Evolutionary conservation across 2,113 vertebrate genomes (phyloP), one percentile per base, ranked within the genome.

Genomic region (Microcebus ravelobensis): DNA sequence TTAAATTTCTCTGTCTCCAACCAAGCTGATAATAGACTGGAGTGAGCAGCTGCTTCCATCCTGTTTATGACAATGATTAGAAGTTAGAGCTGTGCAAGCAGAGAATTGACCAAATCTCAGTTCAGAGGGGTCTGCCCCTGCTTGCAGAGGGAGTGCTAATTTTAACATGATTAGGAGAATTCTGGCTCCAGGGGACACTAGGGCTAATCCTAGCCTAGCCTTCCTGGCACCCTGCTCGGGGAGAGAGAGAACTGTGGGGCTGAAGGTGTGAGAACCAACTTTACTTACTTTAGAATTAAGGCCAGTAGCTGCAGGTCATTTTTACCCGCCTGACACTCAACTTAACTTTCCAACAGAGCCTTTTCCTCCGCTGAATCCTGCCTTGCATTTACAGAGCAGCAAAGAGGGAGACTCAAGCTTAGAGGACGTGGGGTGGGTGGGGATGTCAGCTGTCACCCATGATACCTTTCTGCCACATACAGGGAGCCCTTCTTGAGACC

Each of bases 1-100:
- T 98, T 98, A 95, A 96, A 97, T 98, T 97, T 97, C 98, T 98
- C 95, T 94, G 97, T 97, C 97, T 98, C 94, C 97, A 97, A 55
- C 94, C 97, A 93, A 97, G 96, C 98, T 98, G 98, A 96, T 95
- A 96, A 97, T 55, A 93, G 95, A 97, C 92, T 80, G 94, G 97
- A 97, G 97, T 95, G 97, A 98, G 97, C 98, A 98, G 97, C 98
- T 98, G 98, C 97, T 98, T 73, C 57, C 0, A 2, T 90, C 96
- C 96, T 68, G 95, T 81, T n/a, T 95, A 96, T 97, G 98, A 97
- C 97, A 97, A 23, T 94, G 97, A 97, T 96, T 95, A 98, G 93
- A 86, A 97, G 95, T 89, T 87, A 80, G 18, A 8, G 70, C 80
- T 34, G 63, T 61, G 2, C 8, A 88, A 86, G 91, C 92, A 21